phyloP scores from a whole-genome alignment of 2,888 invertebrate species.

The Sphaerophoria rueppellii region DNA sequence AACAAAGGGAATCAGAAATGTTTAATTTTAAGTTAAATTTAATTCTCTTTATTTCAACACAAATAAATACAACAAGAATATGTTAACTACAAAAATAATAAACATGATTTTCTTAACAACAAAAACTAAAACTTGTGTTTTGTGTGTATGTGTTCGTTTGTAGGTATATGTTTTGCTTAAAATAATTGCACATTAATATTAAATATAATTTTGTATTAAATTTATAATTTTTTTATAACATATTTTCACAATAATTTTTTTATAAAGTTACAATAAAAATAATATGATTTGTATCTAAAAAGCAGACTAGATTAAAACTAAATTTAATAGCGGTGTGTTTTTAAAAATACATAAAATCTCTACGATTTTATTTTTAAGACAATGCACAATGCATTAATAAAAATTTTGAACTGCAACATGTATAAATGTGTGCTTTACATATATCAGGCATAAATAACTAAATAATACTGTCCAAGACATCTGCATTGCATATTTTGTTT shows the following conservation, averaged over 20 bases:
- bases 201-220: constrained; percentile 5
- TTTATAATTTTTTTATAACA: constrained; percentile 1
- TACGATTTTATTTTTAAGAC: not conserved
- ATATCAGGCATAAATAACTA: constrained; percentile 63
- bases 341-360: constrained; percentile 34
- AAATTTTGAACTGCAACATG: constrained; percentile 77
- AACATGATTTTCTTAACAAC: constrained; percentile 51
- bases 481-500: constrained; percentile 19
- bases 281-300: constrained; percentile 42
- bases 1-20: no score
- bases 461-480: constrained; percentile 66
- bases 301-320: constrained; percentile 67
- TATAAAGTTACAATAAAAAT: not conserved
- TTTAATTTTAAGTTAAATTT: not conserved
- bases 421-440: constrained; percentile 73
- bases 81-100: constrained; percentile 53
- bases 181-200: constrained; percentile 23
- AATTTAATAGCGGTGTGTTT: constrained; percentile 41
- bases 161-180: constrained; percentile 38
- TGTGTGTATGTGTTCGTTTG: constrained; percentile 14
- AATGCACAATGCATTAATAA: constrained; percentile 35
- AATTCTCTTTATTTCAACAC: constrained; percentile 29
- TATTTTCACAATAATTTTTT: constrained; percentile 1
- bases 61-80: constrained; percentile 58
- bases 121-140: not conserved